Evolutionary conservation across 2,888 invertebrate species (phyloP).

Genomic region (Euplagia quadripunctaria): DNA sequence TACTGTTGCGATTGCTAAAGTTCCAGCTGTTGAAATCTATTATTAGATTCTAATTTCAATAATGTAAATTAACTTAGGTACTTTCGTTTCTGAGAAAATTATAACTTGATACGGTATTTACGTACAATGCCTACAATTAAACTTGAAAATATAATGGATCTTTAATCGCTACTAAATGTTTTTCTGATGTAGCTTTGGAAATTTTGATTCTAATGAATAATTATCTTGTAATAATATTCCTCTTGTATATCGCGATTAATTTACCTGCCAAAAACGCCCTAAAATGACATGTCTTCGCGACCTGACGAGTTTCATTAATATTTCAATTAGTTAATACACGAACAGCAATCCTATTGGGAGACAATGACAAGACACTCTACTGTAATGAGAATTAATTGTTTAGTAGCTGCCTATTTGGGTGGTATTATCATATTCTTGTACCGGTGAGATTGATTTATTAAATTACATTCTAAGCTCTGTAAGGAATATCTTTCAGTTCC

Average conservation of each 20-base stretch:
- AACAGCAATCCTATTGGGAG: slow-evolving; percentile 30
- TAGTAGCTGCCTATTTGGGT: slow-evolving; percentile 20
- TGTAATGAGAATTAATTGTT: slow-evolving; percentile 45
- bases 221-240: background rate
- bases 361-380: slow-evolving; percentile 35
- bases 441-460: slow-evolving; percentile 21
- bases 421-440: slow-evolving; percentile 20
- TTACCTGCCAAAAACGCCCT: background rate
- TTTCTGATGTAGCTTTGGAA: background rate
- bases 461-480: background rate
- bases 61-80: no score
- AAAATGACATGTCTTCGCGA: slow-evolving; percentile 8
- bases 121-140: no score
- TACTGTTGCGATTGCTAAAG: no score
- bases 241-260: slow-evolving; percentile 3
- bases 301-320: slow-evolving; percentile 28
- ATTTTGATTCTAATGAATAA: background rate
- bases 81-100: no score
- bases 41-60: no score
- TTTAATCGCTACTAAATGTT: background rate
- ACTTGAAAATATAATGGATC: background rate
- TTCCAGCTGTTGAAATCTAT: no score
- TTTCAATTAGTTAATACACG: slow-evolving; percentile 28
- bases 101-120: no score
- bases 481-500: background rate